Evolutionary conservation across 2,113 vertebrate genomes (phyloP), one percentile per base, ranked within the genome.

Genomic region (Parus major): DNA sequence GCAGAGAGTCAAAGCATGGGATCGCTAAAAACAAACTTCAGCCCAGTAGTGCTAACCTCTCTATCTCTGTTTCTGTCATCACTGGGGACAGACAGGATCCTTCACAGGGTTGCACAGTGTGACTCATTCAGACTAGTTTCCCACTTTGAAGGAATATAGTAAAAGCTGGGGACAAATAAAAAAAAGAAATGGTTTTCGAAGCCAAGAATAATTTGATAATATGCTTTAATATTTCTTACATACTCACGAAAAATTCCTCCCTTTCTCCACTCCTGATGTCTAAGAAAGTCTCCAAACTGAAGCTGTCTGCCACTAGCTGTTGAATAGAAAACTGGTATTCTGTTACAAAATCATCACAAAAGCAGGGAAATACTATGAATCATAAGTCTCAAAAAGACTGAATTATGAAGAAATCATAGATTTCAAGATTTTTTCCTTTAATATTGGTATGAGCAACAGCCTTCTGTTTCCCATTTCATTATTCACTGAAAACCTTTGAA

Each of bases 401-500:
- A 94, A 95, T 96, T 97, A 94, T 0, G 12, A 94, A 91, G 76
- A 61, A 95, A 91, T 81, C 24, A 61, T 50, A 49, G 90, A 90
- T 92, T 39, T 39, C 39, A 39, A 39, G 12, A 68, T 19, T 70
- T 88, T 94, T 82, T 91, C 64, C 39, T 50, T 86, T 57, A 86
- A 97, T 90, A 77, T 11, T 41, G 29, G 19, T 77, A 24, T 70
- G 59, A 92, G 52, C 25, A 65, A 75, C 50, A 86, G 35, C 36
- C 50, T 95, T 96, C 94, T 96, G 91, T 88, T 96, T 93, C n/a
- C 59, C 21, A 93, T 90, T 90, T 88, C 56, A 55, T 14, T 86
- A n/a, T 35, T 65, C 25, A 66, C n/a, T 66, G 56, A 72, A 84
- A 92, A 91, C 42, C 66, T 94, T 87, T 94, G 86, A 96, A 93